Evolutionary conservation across 2,113 vertebrate genomes (phyloP).

Genomic region (Muntiacus muntjak): DNA sequence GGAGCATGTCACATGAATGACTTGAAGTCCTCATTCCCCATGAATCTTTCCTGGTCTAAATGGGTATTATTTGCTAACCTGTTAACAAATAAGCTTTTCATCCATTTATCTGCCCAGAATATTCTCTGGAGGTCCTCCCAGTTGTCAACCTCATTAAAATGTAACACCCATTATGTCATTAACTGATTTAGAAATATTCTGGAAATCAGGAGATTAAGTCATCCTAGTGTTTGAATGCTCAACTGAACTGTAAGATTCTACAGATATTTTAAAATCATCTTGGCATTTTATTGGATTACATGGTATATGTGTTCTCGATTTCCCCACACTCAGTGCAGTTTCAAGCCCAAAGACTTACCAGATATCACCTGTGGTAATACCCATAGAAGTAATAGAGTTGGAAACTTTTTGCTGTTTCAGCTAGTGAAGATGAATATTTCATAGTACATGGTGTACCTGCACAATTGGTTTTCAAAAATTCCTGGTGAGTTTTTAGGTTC

Average conservation of each 20-base stretch:
- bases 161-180: background rate
- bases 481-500: background rate
- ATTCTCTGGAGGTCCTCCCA: background rate
- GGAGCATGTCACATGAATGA: background rate
- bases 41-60: background rate
- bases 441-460: background rate
- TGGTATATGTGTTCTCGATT: accelerated
- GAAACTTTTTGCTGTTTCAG: background rate
- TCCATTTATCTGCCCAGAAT: background rate
- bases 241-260: background rate
- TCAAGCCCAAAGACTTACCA: background rate
- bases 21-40: background rate
- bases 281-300: background rate
- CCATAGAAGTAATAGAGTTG: background rate
- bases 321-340: background rate
- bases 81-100: background rate
- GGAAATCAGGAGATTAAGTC: background rate
- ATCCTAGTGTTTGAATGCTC: background rate
- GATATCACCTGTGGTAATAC: background rate
- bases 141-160: background rate
- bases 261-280: background rate
- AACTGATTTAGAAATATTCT: background rate
- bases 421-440: background rate
- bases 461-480: background rate
- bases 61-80: background rate